Base-by-base conservation (phyloP, 2,888 invertebrate genomes). In the Andricus curvator region DNA sequence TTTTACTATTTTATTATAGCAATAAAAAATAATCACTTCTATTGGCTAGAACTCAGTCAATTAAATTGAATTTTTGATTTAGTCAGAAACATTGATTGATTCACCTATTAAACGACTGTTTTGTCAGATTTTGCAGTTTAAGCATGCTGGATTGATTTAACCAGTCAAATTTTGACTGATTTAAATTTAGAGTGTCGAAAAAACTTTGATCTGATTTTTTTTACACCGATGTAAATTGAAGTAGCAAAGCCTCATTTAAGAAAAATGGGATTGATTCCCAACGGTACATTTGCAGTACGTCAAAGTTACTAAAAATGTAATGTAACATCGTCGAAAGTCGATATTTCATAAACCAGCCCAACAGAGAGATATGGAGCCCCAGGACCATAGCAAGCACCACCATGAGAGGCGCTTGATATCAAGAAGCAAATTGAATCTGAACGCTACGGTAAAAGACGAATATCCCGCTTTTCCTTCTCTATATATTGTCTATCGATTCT, bases 401-500 rank as follows among this genome's bases (percentile, higher is more conserved):
- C 70, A 70, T 83, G 78, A 83, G 82, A 82, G 82, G 85, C 82
- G 84, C 85, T 88, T 88, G 86, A 89, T 89, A 89, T 89, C 86
- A 88, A 87, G 88, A 86, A 87, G 85, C 87, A 89, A 89, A 89
- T 89, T 89, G 89, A 89, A 89, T 88, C 86, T 86, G 89, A 89
- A 86, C 84, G 86, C 87, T 86, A 88, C 88, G 88, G 86, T 89
- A 87, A 89, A 89, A 89, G 88, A 89, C 89, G 88, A 87, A 89
- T 89, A 89, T 89, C 87, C 79, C 82, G 82, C 84, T 81, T 83
- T 83, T 84, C 82, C 78, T 83, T 80, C 78, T 20, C 70, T 29
- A 70, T 70, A 70, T 70, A 70, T 70, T 51, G 70, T 70, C 33
- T 70, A 70, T 51, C 29, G 51, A 70, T 70, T 70, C 48, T 2